Conservation (phyloP, 1,140 invertebrate species). For the Globodera ellingtonae region DNA sequence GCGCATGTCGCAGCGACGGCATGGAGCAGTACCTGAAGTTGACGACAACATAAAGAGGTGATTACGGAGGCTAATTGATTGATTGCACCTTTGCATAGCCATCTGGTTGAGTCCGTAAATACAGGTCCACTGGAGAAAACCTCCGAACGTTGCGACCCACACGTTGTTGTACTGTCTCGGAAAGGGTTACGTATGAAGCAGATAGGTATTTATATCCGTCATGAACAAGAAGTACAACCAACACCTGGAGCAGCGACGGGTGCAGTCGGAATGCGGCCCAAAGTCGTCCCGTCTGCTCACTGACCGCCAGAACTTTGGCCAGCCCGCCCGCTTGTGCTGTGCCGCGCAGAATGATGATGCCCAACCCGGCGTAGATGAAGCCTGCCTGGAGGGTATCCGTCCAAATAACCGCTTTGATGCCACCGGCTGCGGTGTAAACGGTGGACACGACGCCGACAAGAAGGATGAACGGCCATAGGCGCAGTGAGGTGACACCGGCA, state of each 20-base stretch:
- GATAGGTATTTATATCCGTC: no score
- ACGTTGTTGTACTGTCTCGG: constrained; percentile 48
- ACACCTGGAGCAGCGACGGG: constrained; percentile 43
- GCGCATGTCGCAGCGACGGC: constrained; percentile 44
- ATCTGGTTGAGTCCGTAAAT: constrained; percentile 60
- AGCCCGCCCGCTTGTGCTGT: constrained; percentile 56
- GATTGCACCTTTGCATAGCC: constrained; percentile 46
- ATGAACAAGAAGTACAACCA: background rate
- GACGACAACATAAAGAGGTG: background rate
- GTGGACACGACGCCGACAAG: constrained; percentile 49
- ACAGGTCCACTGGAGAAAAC: constrained; percentile 48
- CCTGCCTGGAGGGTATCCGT: constrained; percentile 55
- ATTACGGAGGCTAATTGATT: background rate
- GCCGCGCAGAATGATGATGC: constrained; percentile 47
- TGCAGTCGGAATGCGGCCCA: constrained; percentile 40
- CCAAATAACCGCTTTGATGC: constrained; percentile 60
- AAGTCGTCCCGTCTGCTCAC: constrained; percentile 45
- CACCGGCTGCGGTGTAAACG: constrained; percentile 53
- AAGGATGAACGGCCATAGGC: constrained; percentile 52
- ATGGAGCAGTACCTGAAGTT: constrained; percentile 44
- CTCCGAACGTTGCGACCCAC: constrained; percentile 50
- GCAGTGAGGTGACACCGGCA: constrained; percentile 44
- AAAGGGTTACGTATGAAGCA: no score
- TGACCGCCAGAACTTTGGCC: constrained; percentile 36
- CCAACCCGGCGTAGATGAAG: constrained; percentile 42